These are phyloP conservation scores for Neofelis nebulosa DNA, from an alignment of 2,113 vertebrate species.

Conservation along the genomic window DNA sequence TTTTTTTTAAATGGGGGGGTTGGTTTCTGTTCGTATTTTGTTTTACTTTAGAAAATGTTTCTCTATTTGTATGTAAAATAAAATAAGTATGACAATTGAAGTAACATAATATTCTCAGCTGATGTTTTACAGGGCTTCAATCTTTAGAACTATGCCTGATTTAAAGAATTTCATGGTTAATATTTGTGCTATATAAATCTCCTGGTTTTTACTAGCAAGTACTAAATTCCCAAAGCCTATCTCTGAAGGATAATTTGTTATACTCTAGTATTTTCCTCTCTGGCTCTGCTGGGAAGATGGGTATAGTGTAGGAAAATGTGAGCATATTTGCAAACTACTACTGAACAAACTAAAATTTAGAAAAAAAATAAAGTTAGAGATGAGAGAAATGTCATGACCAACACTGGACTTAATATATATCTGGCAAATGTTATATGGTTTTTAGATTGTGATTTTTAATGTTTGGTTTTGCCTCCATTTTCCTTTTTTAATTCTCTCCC, in stretches of 20 bases:
- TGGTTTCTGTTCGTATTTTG: not conserved
- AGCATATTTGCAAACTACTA: not conserved
- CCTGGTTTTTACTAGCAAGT: slow-evolving; percentile 39
- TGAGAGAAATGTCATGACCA: not conserved
- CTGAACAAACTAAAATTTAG: not conserved
- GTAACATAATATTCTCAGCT: not conserved
- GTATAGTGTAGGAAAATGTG: not conserved
- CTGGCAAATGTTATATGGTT: not conserved
- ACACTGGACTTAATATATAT: not conserved
- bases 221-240: slow-evolving; percentile 53
- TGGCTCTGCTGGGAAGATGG: slow-evolving; percentile 20
- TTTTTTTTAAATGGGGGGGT: not conserved
- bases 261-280: slow-evolving; percentile 40
- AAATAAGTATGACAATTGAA: slow-evolving; percentile 1
- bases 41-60: slow-evolving; percentile 43
- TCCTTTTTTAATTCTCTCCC: not conserved
- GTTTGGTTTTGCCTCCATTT: not conserved
- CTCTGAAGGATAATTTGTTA: slow-evolving; percentile 65
- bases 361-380: not conserved
- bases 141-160: not conserved
- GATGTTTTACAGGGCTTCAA: not conserved
- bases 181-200: slow-evolving; percentile 55
- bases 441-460: not conserved
- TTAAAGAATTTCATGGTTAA: slow-evolving; percentile 61
- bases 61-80: not conserved